These are phyloP conservation scores for Enteromius paludinosus DNA, from an alignment of 2,797 vertebrate genomes.

Conservation along the genomic window DNA sequence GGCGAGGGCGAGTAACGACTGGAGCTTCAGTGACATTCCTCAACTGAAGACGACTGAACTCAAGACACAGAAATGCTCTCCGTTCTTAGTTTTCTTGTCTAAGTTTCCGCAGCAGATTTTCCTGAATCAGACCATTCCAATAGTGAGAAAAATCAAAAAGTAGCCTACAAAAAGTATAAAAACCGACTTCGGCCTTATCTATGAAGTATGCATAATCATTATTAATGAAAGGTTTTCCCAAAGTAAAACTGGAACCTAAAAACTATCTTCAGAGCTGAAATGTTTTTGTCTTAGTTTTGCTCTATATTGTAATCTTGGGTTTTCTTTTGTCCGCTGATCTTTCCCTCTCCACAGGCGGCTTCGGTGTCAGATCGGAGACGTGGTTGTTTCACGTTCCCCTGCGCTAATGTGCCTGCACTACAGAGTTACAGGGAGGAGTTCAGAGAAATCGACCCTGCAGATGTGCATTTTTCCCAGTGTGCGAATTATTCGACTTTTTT, in stretches of 20 bases:
- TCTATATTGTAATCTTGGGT: constrained; percentile 43
- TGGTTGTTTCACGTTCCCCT: constrained; percentile 37
- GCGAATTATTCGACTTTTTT: constrained; percentile 9
- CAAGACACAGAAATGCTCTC: constrained; percentile 18
- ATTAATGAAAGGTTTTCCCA: constrained; percentile 3
- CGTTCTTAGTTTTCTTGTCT: constrained; percentile 10
- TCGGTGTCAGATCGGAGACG: constrained; percentile 50
- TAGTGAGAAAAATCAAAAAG: constrained; percentile 5
- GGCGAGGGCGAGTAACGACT: constrained; percentile 62
- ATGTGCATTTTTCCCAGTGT: constrained; percentile 27
- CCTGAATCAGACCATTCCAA: constrained; percentile 38
- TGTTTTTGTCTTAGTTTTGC: constrained; percentile 6
- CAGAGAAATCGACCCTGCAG: constrained; percentile 15
- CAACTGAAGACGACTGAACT: constrained; percentile 1
- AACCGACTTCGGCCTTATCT: background rate
- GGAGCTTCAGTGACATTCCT: constrained; percentile 71
- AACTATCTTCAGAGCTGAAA: background rate
- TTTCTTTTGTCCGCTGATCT: constrained; percentile 44
- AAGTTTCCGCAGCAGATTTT: background rate
- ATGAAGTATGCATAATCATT: background rate
- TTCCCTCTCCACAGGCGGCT: constrained; percentile 2
- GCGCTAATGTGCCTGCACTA: constrained; percentile 15
- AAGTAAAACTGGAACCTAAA: constrained; percentile 1
- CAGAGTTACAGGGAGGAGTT: constrained; percentile 39
- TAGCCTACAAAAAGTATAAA: background rate